Percentiles rank a stretch among this genome's conserved stretches.
phyloP scores from a whole-genome alignment of 1,140 invertebrate species.

The Cylas formicarius region DNA sequence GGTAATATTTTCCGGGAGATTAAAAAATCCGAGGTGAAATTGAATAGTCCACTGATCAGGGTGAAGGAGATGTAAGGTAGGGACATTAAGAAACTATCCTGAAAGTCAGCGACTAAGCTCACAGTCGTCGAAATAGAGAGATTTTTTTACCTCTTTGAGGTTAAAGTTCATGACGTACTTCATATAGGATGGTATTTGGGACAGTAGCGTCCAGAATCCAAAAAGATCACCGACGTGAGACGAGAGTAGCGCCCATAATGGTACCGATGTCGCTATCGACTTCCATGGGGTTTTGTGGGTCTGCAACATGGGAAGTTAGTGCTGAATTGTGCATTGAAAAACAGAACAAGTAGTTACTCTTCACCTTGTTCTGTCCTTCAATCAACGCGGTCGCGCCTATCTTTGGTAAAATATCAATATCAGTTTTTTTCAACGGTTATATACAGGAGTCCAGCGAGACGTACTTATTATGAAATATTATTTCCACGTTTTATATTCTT shows the following conservation, averaged over 20 bases:
- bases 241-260: slow-evolving; percentile 75
- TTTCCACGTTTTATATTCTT: background rate
- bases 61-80: slow-evolving; percentile 71
- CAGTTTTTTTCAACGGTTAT: background rate
- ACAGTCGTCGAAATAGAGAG: background rate
- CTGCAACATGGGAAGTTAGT: too few species aligned
- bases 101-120: slow-evolving; percentile 27
- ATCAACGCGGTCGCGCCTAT: too few species aligned
- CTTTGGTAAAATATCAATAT: slow-evolving; percentile 9
- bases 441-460: background rate
- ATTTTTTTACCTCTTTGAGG: slow-evolving; percentile 54
- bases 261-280: slow-evolving; percentile 63
- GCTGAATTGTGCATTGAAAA: too few species aligned
- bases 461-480: background rate
- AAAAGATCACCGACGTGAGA: slow-evolving; percentile 82
- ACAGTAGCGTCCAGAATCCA: slow-evolving; percentile 88
- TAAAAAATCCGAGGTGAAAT: slow-evolving; percentile 55
- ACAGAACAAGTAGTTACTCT: too few species aligned
- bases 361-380: too few species aligned
- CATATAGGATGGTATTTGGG: slow-evolving; percentile 86
- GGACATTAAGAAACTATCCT: slow-evolving; percentile 68
- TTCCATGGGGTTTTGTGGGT: slow-evolving; percentile 60
- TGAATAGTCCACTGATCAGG: slow-evolving; percentile 56
- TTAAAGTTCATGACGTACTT: slow-evolving; percentile 71
- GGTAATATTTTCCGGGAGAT: slow-evolving; percentile 48